Base-by-base conservation (phyloP, 2,888 invertebrate genomes). In the Tetranychus piercei region DNA sequence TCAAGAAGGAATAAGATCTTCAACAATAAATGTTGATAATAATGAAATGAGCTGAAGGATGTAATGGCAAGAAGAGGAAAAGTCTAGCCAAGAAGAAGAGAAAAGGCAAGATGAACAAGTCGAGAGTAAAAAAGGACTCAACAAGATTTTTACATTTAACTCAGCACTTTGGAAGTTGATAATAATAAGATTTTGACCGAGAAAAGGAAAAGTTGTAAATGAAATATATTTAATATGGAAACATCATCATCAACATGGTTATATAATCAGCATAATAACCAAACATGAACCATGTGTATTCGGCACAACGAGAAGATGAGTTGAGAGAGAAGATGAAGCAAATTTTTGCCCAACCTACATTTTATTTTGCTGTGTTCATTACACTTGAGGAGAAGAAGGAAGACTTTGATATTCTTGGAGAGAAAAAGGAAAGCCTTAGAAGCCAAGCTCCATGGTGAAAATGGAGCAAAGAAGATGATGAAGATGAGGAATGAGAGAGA, bases 401-500 rank as follows among this genome's bases (percentile, higher is more conserved):
- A 22, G 67, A 67, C 2, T 8, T 23, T 23, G 23, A 23, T 23
- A 23, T 23, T 23, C 23, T 34, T 34, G 34, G 34, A 34, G 34
- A 34, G 34, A 34, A 34, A 22, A 67, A 18, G 18, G 66, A 66
- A 22, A 67, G 20, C n/a, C 20, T 22, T 2, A 67, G 67, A 67
- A 22, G 5, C 5, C 34, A 34, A 67, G 11, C 9, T n/a, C 9
- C 20, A 67, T 9, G 22, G 67, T 18, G 20, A n/a, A 22, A 67
- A n/a, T 8, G n/a, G 67, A 67, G 20, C n/a, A 22, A 22, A 67
- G 20, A 0, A 22, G 22, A 22, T 22, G 67, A 67, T 11, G 6
- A 22, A 18, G 67, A 67, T 11, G n/a, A n/a, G n/a, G 67, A 67
- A n/a, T 18, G 67, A 67, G 67, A 67, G 67, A 67, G 66, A 66